These are phyloP conservation scores for Enteromius paludinosus DNA, from an alignment of 2,797 vertebrate genomes.

Conservation along the genomic window DNA sequence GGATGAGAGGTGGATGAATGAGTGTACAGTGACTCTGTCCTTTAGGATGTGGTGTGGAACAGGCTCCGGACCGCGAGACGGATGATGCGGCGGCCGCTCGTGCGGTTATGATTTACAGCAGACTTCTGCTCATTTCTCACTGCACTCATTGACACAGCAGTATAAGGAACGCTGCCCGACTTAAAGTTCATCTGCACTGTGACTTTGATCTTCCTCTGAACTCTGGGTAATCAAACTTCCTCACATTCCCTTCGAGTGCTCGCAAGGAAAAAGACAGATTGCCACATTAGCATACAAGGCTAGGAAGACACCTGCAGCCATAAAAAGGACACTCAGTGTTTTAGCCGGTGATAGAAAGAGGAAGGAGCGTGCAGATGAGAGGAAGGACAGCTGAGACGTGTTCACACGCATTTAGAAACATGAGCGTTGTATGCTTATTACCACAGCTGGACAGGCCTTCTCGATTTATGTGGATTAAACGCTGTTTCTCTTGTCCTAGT, in stretches of 20 bases:
- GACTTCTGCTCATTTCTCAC: conserved; percentile 18
- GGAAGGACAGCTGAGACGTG: conserved; percentile 24
- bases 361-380: neutral
- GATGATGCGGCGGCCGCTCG: conserved; percentile 27
- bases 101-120: conserved; percentile 26
- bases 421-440: conserved; percentile 28
- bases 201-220: conserved; percentile 35
- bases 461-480: conserved; percentile 18
- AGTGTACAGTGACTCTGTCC: conserved; percentile 31
- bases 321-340: conserved; percentile 39
- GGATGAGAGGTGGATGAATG: conserved; percentile 40
- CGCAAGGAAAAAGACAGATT: conserved; percentile 34
- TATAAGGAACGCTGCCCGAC: neutral
- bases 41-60: conserved; percentile 44
- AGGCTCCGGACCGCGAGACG: conserved; percentile 3
- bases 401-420: conserved; percentile 28
- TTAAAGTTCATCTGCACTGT: conserved; percentile 2
- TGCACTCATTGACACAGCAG: conserved; percentile 11
- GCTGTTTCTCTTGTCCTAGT: neutral
- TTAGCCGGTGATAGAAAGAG: conserved; percentile 13
- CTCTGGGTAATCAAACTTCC: conserved; percentile 27
- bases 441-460: neutral
- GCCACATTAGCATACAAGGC: conserved; percentile 44
- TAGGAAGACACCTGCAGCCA: conserved; percentile 35
- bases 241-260: conserved; percentile 12